Evolutionary conservation across 2,888 invertebrate species (phyloP).

Genomic region (Timema podura): DNA sequence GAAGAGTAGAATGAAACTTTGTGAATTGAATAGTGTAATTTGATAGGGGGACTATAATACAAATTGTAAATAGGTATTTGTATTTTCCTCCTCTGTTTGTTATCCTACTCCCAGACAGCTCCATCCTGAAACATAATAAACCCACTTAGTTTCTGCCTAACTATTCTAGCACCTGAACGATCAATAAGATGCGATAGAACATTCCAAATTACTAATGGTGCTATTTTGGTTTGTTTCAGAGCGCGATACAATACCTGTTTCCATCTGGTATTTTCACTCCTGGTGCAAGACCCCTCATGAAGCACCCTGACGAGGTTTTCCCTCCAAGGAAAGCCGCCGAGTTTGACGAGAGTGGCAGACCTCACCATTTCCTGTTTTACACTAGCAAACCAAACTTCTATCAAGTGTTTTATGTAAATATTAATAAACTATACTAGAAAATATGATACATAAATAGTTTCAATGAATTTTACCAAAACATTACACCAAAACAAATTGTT

Average conservation of each 20-base stretch:
- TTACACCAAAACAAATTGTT: neutral
- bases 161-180: neutral
- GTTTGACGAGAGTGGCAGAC: constrained; percentile 87
- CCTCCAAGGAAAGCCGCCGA: constrained; percentile 80
- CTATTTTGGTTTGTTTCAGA: constrained; percentile 48
- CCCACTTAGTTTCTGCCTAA: too few relatives aligned
- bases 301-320: constrained; percentile 82
- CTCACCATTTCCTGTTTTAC: constrained; percentile 88
- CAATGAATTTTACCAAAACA: constrained; percentile 10
- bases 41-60: too few relatives aligned
- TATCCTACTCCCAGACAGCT: neutral
- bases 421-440: neutral
- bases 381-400: constrained; percentile 85
- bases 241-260: constrained; percentile 89
- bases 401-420: constrained; percentile 70
- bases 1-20: too few relatives aligned
- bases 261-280: constrained; percentile 89
- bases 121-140: too few relatives aligned
- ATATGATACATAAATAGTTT: constrained; percentile 3
- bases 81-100: too few relatives aligned
- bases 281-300: constrained; percentile 84
- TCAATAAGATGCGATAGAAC: constrained; percentile 19
- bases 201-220: constrained; percentile 33
- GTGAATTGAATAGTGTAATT: too few relatives aligned
- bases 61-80: too few relatives aligned